Base-by-base conservation (phyloP, 53 echinoderm and acorn worm species). In the Temnopleurus reevesii region DNA sequence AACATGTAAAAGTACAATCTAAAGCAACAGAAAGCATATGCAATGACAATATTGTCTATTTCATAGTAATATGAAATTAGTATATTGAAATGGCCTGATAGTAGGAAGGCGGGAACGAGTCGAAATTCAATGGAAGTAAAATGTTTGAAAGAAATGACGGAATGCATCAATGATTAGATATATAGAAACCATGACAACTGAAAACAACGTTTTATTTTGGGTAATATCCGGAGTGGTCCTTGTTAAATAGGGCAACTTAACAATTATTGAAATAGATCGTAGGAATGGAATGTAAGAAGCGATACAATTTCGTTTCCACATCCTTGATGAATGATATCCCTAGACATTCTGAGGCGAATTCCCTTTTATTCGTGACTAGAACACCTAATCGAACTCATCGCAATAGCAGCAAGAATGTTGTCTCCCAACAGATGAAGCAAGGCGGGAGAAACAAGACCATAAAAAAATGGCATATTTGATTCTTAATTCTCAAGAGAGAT, bases 191-290 rank as follows among this genome's bases (percentile, higher is more conserved):
- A 80, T 47, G 51, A 46, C 80, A 80, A 80, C 41, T 38, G 9
- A 21, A 18, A 71, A 41, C 28, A 71, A 71, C 41, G 15, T 71
- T 71, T 2, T 71, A 8, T 12, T 71, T 71, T 71, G 36, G 41
- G 36, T 38, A 21, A 43, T 38, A 71, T 8, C 21, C n/a, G 19
- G n/a, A 71, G 21, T 8, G 8, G 19, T 13, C 36, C 41, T 38
- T 17, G 41, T 17, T 71, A 71, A 71, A 71, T 71, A 71, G 71
- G 71, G 18, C 71, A 71, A 36, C 71, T 23, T 38, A 7, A 71
- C 41, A 36, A 71, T 71, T 71, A 8, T 19, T 19, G 30, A 9
- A n/a, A 71, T 41, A 71, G 38, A 63, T 8, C 41, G 17, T 29
- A 80, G 28, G 29, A 47, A 80, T 31, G 9, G 45, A 63, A 63